A percentile compares a stretch with the other conserved stretches of the same genome.
Evolutionary conservation across 37 sponge, comb jelly and placozoan genomes (phyloP).

Genomic region (Beroe forskalii): DNA sequence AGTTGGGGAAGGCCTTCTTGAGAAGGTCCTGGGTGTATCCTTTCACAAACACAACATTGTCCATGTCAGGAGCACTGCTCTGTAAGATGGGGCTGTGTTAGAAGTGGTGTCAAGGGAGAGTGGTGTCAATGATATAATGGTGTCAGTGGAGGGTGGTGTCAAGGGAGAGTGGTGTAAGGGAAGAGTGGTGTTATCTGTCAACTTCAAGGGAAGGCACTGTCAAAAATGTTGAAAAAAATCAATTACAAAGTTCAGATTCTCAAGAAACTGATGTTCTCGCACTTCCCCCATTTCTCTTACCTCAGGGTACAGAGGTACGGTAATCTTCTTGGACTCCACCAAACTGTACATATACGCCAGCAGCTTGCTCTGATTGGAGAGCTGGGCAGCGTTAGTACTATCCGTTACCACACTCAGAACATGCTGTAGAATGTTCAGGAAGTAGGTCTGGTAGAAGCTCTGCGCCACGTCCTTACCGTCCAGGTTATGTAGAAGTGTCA

Average conservation of each 20-base stretch:
- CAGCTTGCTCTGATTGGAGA: slow-evolving; percentile 90
- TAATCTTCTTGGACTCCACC: slow-evolving; percentile 79
- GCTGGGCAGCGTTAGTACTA: slow-evolving; percentile 67
- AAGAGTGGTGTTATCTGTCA: too few species aligned
- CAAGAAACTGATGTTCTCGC: slow-evolving; percentile 16
- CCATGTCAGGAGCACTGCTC: background rate
- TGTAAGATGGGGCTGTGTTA: slow-evolving; percentile 24
- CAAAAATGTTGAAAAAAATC: too few species aligned
- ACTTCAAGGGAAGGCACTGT: too few species aligned
- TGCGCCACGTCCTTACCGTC: slow-evolving; percentile 70
- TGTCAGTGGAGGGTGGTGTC: too few species aligned
- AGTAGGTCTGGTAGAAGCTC: slow-evolving; percentile 89
- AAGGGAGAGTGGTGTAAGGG: too few species aligned
- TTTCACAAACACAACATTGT: slow-evolving; percentile 70
- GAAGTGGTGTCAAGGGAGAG: background rate
- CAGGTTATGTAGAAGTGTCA: slow-evolving; percentile 78
- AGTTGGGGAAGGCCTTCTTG: slow-evolving; percentile 88
- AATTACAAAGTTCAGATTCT: slow-evolving; percentile 61
- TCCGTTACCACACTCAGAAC: slow-evolving; percentile 92
- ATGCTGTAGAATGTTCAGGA: slow-evolving; percentile 84
- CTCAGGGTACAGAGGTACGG: slow-evolving; percentile 69
- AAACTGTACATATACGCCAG: slow-evolving; percentile 86
- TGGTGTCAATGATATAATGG: background rate
- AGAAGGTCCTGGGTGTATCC: slow-evolving; percentile 76
- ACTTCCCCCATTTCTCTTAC: too few species aligned